Evolutionary conservation across 2,113 vertebrate genomes (phyloP), one percentile per base, ranked within the genome.

Genomic region (Lagopus leucura): DNA sequence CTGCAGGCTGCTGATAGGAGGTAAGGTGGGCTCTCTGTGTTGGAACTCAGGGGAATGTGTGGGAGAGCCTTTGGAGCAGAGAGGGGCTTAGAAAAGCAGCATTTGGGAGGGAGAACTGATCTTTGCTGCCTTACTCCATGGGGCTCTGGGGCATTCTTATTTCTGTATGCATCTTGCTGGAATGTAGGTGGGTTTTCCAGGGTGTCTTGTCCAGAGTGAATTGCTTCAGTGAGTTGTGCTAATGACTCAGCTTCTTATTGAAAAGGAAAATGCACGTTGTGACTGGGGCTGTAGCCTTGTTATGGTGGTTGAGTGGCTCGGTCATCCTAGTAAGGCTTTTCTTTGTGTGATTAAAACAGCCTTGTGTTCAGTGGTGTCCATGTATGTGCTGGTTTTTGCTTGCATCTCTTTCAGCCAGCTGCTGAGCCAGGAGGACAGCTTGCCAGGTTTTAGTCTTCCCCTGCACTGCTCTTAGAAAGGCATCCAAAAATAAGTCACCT

Each of bases 341-440:
- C 52, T 24, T 43, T 11, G 36, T 70, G 1, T 55, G 75, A 45
- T 34, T 75, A 11, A 61, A 48, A 1, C 13, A 50, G 25, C 38
- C 20, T 24, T 16, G 0, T 1, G 28, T 57, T 82, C 19, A 24
- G 2, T 13, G 10, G 32, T 11, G 19, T 72, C 82, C 15, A 20
- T 1, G 4, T 73, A 19, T 0, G 0, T 36, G 24, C 18, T 81
- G 19, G 0, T 11, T 71, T 90, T 81, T 63, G 32, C 18, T 70
- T 55, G 4, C 15, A 1, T 36, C 10, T 74, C 40, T 70, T 47
- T 72, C 47, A 42, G 60, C 24, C 65, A 61, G 10, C 30, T 63
- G 42, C 50, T 87, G 30, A 40, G 34, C 17, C 12, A 17, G 28
- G 15, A 36, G 28, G 9, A 89, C 28, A 71, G 14, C 6, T 36